Percentiles rank a stretch among this genome's conserved stretches.
Evolutionary conservation across 1,140 invertebrate genomes (phyloP).

Genomic region (Bradysia coprophila): DNA sequence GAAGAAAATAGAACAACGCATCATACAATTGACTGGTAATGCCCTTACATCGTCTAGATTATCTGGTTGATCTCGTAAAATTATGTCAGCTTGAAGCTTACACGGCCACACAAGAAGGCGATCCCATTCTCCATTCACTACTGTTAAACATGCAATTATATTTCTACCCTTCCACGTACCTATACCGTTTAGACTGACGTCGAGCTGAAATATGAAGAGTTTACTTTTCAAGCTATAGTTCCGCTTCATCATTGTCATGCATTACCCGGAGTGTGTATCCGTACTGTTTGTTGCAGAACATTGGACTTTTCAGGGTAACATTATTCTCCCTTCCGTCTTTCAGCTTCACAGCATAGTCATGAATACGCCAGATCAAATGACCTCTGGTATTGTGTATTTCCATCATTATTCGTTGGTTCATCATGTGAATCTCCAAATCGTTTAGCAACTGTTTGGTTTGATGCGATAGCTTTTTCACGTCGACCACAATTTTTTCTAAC

Average conservation of each 20-base stretch:
- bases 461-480: conserved; percentile 12
- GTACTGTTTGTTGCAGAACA: conserved; percentile 44
- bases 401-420: conserved; percentile 15
- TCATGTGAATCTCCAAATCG: conserved; percentile 18
- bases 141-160: conserved; percentile 39
- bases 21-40: conserved; percentile 12
- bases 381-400: conserved; percentile 24
- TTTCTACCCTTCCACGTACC: conserved; percentile 53
- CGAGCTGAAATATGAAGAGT: conserved; percentile 29
- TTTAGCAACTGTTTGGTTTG: conserved; percentile 15
- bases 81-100: conserved; percentile 35
- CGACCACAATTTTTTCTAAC: conserved; percentile 8
- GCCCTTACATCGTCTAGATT: conserved; percentile 16
- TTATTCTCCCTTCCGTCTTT: conserved; percentile 42
- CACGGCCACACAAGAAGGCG: conserved; percentile 48
- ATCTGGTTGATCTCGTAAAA: conserved; percentile 37
- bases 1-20: not conserved
- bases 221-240: conserved; percentile 1
- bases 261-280: conserved; percentile 49
- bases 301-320: conserved; percentile 34
- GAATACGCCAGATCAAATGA: conserved; percentile 46
- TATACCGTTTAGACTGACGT: conserved; percentile 45
- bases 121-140: conserved; percentile 47
- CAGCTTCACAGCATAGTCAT: conserved; percentile 39
- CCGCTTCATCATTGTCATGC: no score